These are phyloP conservation scores for Drosophila yakuba DNA, from an alignment of 1,140 invertebrate genomes.

Conservation along the genomic window DNA sequence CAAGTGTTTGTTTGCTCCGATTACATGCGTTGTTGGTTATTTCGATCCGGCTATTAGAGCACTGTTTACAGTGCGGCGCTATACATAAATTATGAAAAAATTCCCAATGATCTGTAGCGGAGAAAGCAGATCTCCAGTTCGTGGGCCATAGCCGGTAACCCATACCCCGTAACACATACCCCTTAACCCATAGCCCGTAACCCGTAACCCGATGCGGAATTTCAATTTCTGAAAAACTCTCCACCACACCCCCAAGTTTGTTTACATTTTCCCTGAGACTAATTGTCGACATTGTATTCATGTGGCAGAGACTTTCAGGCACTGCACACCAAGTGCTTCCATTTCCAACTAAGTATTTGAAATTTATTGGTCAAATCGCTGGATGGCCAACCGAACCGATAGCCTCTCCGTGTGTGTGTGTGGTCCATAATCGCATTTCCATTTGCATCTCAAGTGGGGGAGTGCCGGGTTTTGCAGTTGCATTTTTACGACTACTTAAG, in stretches of 20 bases:
- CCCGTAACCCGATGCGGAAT: constrained; percentile 62
- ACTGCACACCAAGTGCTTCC: constrained; percentile 17
- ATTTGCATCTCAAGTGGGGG: constrained; percentile 34
- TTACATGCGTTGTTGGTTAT: constrained; percentile 68
- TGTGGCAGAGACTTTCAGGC: constrained; percentile 46
- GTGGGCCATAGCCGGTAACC: constrained; percentile 35
- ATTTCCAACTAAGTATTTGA: constrained; percentile 31
- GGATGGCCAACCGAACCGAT: not conserved
- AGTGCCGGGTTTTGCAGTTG: constrained; percentile 44
- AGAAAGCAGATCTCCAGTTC: constrained; percentile 40
- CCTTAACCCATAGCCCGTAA: constrained; percentile 32
- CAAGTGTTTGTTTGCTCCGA: constrained; percentile 74
- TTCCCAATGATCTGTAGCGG: constrained; percentile 25
- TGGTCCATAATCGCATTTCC: constrained; percentile 37
- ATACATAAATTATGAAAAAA: constrained; percentile 72
- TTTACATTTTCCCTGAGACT: constrained; percentile 65
- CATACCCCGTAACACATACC: no score
- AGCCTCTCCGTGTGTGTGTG: constrained; percentile 6
- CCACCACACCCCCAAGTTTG: constrained; percentile 37
- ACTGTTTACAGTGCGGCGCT: constrained; percentile 80
- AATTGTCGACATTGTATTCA: constrained; percentile 63
- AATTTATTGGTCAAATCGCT: constrained; percentile 35
- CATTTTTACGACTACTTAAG: constrained; percentile 48
- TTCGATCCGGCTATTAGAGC: constrained; percentile 56
- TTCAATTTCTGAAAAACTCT: constrained; percentile 69